phyloP scores from a whole-genome alignment of 2,113 vertebrate genomes.

The Bubo blakistoni region DNA sequence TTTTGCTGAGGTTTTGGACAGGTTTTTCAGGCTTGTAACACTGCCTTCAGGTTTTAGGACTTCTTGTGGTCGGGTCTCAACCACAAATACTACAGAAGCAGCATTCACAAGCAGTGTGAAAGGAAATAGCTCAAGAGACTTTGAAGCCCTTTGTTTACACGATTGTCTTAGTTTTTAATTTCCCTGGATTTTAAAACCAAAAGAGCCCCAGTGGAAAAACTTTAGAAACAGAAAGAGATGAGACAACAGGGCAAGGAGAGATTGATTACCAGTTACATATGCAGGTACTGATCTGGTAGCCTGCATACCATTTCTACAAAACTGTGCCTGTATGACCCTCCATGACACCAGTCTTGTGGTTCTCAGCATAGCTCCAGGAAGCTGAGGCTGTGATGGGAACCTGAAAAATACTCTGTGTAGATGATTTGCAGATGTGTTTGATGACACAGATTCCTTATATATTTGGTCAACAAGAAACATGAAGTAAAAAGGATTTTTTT shows the following conservation, averaged over 20 bases:
- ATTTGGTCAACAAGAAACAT: not conserved
- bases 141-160: not conserved
- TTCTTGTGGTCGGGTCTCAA: not conserved
- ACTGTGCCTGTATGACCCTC: not conserved
- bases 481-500: not conserved
- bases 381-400: not conserved
- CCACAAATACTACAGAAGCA: not conserved
- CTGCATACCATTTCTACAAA: not conserved
- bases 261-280: not conserved
- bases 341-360: not conserved
- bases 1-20: not conserved
- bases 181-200: not conserved
- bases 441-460: not conserved
- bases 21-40: not conserved
- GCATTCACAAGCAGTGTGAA: not conserved
- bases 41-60: not conserved
- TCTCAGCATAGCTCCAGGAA: not conserved
- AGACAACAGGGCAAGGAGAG: not conserved
- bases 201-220: not conserved
- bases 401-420: not conserved
- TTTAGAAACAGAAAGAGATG: not conserved
- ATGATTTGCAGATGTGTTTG: not conserved
- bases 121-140: not conserved
- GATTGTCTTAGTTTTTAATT: not conserved
- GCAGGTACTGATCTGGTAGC: not conserved